Evolutionary conservation across 2,888 invertebrate genomes (phyloP), one percentile per base, ranked within the genome.

Genomic region (Papilio elwesi): DNA sequence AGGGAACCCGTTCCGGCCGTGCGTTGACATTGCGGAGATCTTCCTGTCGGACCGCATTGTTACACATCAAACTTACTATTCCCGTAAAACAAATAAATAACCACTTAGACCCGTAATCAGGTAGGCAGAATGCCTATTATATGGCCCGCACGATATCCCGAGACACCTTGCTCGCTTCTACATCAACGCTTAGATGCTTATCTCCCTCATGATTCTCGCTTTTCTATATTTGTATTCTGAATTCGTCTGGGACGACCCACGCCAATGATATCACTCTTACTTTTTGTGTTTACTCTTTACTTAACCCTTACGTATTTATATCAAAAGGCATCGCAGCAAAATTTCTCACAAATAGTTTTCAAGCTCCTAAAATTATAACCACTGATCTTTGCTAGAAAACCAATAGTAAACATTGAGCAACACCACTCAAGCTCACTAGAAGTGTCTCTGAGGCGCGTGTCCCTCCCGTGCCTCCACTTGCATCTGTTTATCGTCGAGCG

Each of bases 1-100:
- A 77, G 68, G 63, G 51, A 65, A 69, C 70, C 48, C 36, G 74
- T 74, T 70, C 74, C 70, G 55, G 53, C 47, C 52, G 12, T n/a
- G 64, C 66, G 70, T 63, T 57, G 73, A 73, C 65, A 65, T 69
- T 52, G 13, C 51, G 15, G 69, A 55, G 53, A 13, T 53, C 71
- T 59, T 66, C 69, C 65, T 70, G 52, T 16, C 65, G 15, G 8
- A 26, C 16, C 68, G 68, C 47, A 12, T 68, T 51, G 43, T 59
- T 59, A n/a, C 51, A 36, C 10, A 13, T 64, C 38, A 36, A 16
- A 9, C 15, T n/a, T 15, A 16, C 12, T 55, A 55, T 55, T 15
- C n/a, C 10, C 6, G 6, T 55, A 15, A 16, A 7, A 15, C 15
- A 16, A 15, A 13, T 5, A 8, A 55, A 55, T 15, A 55, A 6